These are phyloP conservation scores for Eilema sororculum DNA, from an alignment of 2,888 invertebrate genomes.

Conservation along the genomic window DNA sequence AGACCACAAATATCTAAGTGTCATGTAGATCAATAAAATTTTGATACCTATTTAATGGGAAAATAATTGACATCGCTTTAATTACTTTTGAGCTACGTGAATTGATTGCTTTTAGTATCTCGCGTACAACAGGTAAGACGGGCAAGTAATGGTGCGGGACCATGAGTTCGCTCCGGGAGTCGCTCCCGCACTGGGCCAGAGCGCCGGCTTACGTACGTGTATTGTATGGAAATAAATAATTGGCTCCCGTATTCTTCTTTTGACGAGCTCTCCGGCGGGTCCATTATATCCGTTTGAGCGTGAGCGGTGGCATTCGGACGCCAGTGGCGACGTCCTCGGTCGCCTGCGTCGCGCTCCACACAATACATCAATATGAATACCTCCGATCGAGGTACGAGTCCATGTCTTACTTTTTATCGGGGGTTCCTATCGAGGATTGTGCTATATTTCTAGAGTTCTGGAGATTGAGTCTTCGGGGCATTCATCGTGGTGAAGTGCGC, in stretches of 20 bases:
- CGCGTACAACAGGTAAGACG: neutral
- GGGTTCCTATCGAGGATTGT: constrained; percentile 41
- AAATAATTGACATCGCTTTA: neutral
- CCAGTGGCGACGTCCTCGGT: constrained; percentile 83
- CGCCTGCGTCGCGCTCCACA: constrained; percentile 76
- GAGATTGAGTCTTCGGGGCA: constrained; percentile 43
- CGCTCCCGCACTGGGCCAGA: constrained; percentile 79
- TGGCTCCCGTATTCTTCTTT: constrained; percentile 85
- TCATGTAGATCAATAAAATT: neutral
- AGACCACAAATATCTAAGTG: too few species aligned
- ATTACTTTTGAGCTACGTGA: neutral
- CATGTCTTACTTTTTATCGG: constrained; percentile 63
- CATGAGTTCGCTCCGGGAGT: constrained; percentile 65
- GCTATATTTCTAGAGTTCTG: constrained; percentile 49
- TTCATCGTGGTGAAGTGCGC: constrained; percentile 57
- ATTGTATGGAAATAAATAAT: constrained; percentile 86
- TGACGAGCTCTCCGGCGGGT: constrained; percentile 82
- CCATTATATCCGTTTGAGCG: constrained; percentile 83
- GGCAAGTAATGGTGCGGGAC: constrained; percentile 29
- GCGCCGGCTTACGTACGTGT: constrained; percentile 78
- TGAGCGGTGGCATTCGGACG: constrained; percentile 82
- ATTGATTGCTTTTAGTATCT: neutral
- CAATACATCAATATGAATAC: constrained; percentile 77
- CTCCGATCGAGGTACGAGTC: constrained; percentile 79
- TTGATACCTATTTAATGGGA: neutral